Evolutionary conservation across 2,113 vertebrate genomes (phyloP).

Genomic region (Chitala chitala): DNA sequence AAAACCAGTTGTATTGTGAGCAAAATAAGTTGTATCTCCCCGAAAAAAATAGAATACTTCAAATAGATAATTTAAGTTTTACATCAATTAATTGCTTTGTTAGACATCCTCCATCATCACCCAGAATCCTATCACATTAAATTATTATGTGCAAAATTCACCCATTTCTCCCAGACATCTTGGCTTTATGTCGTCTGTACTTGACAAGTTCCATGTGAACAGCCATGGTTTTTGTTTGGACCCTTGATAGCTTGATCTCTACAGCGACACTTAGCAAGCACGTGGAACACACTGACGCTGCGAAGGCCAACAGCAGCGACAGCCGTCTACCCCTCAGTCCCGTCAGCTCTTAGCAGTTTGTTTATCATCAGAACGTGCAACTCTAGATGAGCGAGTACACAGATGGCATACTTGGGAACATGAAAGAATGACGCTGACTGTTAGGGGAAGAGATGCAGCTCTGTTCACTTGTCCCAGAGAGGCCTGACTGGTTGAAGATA

Average conservation of each 20-base stretch:
- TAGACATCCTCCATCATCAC: no score
- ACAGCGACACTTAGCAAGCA: no score
- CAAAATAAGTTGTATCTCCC: no score
- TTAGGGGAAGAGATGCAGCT: not conserved
- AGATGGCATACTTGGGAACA: constrained; percentile 21
- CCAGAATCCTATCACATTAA: not conserved
- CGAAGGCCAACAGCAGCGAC: no score
- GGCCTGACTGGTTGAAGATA: constrained; percentile 56
- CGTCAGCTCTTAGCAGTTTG: no score
- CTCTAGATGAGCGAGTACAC: not conserved
- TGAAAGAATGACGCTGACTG: constrained; percentile 20
- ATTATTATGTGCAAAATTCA: constrained; percentile 18
- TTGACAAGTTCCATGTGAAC: constrained; percentile 25
- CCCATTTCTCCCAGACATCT: constrained; percentile 7
- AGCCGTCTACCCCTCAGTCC: no score
- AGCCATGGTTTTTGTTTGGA: constrained; percentile 30
- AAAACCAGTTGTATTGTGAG: no score
- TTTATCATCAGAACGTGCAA: no score
- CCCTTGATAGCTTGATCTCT: not conserved
- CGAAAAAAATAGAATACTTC: no score
- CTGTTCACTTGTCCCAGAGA: constrained; percentile 47
- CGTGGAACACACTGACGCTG: no score
- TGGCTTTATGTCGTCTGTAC: constrained; percentile 25
- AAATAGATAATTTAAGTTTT: no score
- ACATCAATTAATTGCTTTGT: no score